Conservation (phyloP, 2,888 invertebrate species). For the Chrysina gloriosa region DNA sequence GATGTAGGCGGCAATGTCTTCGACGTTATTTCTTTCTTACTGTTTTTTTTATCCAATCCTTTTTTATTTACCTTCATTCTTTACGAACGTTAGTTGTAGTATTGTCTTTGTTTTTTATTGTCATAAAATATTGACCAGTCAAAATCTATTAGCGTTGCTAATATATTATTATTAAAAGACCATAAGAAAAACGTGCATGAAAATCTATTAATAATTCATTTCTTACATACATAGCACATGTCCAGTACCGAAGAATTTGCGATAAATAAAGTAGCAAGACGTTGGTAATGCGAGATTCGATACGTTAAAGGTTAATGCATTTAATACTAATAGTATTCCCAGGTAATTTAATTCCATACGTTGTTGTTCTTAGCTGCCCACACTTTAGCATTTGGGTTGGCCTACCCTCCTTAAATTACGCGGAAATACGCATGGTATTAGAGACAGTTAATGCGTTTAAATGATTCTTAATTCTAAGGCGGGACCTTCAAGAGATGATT, state of each 20-base stretch:
- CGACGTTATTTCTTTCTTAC: background rate
- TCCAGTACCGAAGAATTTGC: background rate
- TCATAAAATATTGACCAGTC: slow-evolving; percentile 12
- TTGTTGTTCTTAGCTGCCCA: background rate
- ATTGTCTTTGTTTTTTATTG: background rate
- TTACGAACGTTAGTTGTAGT: background rate
- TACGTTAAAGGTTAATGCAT: slow-evolving; percentile 10
- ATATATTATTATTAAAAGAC: slow-evolving; percentile 5
- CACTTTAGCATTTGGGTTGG: background rate
- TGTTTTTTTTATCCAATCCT: background rate
- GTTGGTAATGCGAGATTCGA: slow-evolving; percentile 1
- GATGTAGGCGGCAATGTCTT: background rate
- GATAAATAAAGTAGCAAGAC: background rate
- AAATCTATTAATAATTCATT: slow-evolving; percentile 16
- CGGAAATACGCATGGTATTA: background rate
- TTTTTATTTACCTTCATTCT: background rate
- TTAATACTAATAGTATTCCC: background rate
- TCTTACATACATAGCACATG: background rate
- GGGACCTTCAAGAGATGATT: too few relatives aligned
- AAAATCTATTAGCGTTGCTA: background rate
- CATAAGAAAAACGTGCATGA: background rate
- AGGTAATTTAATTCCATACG: slow-evolving; percentile 3
- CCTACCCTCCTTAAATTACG: background rate
- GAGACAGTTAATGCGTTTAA: background rate
- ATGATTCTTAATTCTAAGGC: background rate